Evolutionary conservation across 37 sponge, comb jelly and placozoan species (phyloP), one percentile per base, ranked within the genome.

Genomic region (Agelas oroides): DNA sequence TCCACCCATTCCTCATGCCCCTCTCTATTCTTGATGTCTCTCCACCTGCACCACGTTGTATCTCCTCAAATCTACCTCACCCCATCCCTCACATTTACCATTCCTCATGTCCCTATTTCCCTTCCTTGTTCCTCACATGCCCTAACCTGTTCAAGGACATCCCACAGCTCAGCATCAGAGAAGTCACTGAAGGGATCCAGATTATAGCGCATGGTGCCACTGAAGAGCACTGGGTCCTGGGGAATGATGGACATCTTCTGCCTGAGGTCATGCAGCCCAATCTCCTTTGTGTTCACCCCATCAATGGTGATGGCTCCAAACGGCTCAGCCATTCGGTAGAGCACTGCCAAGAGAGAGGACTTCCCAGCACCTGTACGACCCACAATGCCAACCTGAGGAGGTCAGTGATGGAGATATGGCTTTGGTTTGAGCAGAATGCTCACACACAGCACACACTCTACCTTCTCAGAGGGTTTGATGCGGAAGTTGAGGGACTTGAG

Each of bases 361-460:
- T 97, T 97, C 61, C 97, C 97, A 39, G 97, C 97, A 39, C 97
- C 97, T 57, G 97, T 97, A 5, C 97, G 71, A 39, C 97, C 97
- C 8, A 97, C 93, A 72, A 96, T 91, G 27, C 97, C 97, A 72
- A 94, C 69, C 95, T 94, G 59, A 30, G 3, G 28, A 17, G 34
- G 37, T 46, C 8, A n/a, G 46, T 12, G 8, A 46, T 46, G 46
- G 46, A 46, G 46, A 46, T 46, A 8, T 46, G 46, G 46, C 8
- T 46, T 8, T 46, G 46, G 46, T 46, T 46, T 46, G 46, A 46
- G 46, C 46, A 46, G 46, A 46, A 8, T 3, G 6, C 6, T 46
- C 6, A 12, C 46, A 46, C 8, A 46, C 46, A 46, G 46, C 46
- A 46, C 46, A 8, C 3, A 8, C 46, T 46, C 6, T 46, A 94